Evolutionary conservation across 2,888 invertebrate species (phyloP), one percentile per base, ranked within the genome.

Genomic region (Trichogramma evanescens): DNA sequence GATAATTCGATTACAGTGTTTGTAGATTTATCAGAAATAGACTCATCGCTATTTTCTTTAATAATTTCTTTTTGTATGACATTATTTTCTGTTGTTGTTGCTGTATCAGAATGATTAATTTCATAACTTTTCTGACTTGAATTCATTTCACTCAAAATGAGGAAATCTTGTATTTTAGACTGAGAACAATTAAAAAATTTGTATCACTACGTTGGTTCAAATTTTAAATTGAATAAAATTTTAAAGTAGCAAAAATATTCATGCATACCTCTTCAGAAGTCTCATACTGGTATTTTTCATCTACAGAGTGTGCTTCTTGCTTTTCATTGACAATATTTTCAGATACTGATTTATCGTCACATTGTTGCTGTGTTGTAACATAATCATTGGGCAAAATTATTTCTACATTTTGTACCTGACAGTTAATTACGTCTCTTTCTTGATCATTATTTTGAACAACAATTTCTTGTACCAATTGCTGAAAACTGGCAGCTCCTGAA

Each of bases 341-440:
- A 0, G 44, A 42, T 42, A 26, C 26, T 26, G 26, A 26, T 26
- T 26, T 26, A 60, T 48, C 26, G 54, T 49, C 46, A 38, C n/a
- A 56, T 10, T 62, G 59, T 10, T 57, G 57, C n/a, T 63, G 61
- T 42, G 42, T 40, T 56, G 54, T 54, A 43, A 53, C 44, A 13
- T 54, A 63, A 59, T 64, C 55, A 56, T 56, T 62, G 38, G 62
- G 48, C 53, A 64, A 49, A 26, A 61, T 58, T 38, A 62, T 58
- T 48, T 58, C 62, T 13, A 62, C 49, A n/a, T 44, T 54, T 51
- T 58, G 13, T 2, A 62, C 54, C 56, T 56, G 62, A 52, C 61
- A 63, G 46, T 52, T 62, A 0, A 55, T 13, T 40, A 55, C 3
- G 39, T 59, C 42, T 8, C n/a, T 49, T 53, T 58, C 59, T n/a